These are phyloP conservation scores for Goniozus legneri DNA, from an alignment of 1,140 invertebrate species.

Conservation along the genomic window DNA sequence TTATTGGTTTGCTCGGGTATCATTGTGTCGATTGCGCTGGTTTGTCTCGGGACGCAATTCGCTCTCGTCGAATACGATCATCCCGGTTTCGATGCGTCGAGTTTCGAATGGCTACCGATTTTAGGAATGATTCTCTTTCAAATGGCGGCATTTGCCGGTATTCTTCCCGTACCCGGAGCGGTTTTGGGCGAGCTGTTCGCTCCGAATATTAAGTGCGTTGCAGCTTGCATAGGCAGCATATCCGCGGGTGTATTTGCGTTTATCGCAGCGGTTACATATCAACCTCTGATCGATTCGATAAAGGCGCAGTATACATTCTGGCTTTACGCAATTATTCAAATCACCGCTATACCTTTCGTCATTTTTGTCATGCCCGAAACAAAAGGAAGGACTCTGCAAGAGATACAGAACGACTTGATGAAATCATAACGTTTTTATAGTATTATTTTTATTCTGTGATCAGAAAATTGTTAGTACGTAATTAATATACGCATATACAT, in stretches of 20 bases:
- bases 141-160: slow-evolving; percentile 58
- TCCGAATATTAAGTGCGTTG: slow-evolving; percentile 56
- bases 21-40: slow-evolving; percentile 52
- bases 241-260: slow-evolving; percentile 71
- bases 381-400: slow-evolving; percentile 31
- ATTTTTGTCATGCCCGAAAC: slow-evolving; percentile 25
- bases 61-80: slow-evolving; percentile 15
- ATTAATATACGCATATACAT: no score
- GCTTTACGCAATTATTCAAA: slow-evolving; percentile 55
- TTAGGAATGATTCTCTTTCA: slow-evolving; percentile 13
- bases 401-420: slow-evolving; percentile 24
- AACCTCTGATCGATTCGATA: slow-evolving; percentile 59
- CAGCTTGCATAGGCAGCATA: slow-evolving; percentile 67
- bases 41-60: slow-evolving; percentile 22
- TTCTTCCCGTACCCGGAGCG: slow-evolving; percentile 71
- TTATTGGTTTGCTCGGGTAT: slow-evolving; percentile 61
- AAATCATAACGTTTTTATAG: no score
- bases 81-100: slow-evolving; percentile 6
- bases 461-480: no score
- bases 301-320: slow-evolving; percentile 69
- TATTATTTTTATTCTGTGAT: no score
- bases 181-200: slow-evolving; percentile 44
- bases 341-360: slow-evolving; percentile 12
- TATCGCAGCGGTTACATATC: slow-evolving; percentile 71
- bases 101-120: slow-evolving; percentile 17